Conservation (phyloP, 1,140 invertebrate genomes). For the Apis florea region DNA sequence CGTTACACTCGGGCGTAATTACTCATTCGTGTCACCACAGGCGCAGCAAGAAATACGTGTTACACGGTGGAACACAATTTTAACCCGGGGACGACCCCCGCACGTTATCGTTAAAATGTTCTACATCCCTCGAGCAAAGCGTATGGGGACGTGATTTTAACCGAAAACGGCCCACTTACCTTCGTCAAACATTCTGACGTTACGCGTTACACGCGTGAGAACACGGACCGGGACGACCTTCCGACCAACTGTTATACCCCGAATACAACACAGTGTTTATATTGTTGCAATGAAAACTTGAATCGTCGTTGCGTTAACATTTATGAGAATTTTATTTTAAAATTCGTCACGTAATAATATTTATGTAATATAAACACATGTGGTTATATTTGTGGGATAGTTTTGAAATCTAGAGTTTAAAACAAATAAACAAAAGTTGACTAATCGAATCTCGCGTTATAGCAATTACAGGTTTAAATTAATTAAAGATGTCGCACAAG, state of each 20-base stretch:
- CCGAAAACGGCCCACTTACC: neutral
- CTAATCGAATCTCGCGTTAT: no score
- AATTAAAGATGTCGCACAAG: no score
- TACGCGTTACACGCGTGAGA: slow-evolving; percentile 9
- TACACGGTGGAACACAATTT: neutral
- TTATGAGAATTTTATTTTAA: no score
- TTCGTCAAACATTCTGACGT: neutral
- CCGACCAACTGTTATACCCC: neutral
- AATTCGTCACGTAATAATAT: no score
- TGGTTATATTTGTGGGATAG: no score
- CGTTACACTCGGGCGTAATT: neutral
- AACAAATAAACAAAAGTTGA: no score
- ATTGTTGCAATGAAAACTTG: neutral
- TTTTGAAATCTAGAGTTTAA: no score
- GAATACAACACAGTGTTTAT: neutral
- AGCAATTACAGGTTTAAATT: no score
- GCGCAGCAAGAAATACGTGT: neutral
- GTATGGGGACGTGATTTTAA: neutral
- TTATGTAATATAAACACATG: no score
- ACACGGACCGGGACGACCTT: neutral
- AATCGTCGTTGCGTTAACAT: no score
- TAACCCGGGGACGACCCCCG: neutral
- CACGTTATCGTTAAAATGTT: neutral
- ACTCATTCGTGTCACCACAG: neutral
- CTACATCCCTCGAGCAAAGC: neutral